Evolutionary conservation across 2,113 vertebrate genomes (phyloP).

Genomic region (Jaculus jaculus): DNA sequence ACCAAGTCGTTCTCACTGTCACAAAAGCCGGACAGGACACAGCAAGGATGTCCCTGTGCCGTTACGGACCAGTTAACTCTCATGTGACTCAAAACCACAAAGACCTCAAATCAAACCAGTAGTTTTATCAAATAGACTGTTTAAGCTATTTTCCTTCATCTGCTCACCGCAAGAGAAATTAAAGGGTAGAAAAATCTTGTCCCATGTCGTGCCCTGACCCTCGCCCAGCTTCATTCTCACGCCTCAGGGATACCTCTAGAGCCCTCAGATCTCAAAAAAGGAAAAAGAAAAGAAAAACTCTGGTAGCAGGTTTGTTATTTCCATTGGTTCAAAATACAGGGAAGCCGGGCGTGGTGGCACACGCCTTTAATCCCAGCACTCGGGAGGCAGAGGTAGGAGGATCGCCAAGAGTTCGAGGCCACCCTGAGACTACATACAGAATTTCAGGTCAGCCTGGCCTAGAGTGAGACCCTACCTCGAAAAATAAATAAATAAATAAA

Average conservation of each 20-base stretch:
- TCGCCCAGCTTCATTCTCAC: neutral
- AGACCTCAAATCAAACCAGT: constrained; percentile 29
- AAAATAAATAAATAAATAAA: too few relatives aligned
- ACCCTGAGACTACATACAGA: too few relatives aligned
- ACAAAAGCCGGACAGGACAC: neutral
- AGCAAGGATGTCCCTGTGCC: neutral
- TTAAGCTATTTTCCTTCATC: constrained; percentile 37
- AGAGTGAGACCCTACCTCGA: too few relatives aligned
- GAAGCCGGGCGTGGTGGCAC: neutral
- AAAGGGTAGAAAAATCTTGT: neutral
- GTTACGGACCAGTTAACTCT: neutral
- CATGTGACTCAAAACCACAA: neutral
- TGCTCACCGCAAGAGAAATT: neutral
- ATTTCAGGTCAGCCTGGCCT: too few relatives aligned
- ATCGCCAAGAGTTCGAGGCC: too few relatives aligned
- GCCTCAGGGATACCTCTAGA: neutral
- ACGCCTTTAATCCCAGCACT: too few relatives aligned
- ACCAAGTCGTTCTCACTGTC: neutral
- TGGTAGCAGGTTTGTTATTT: neutral
- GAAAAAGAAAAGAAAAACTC: too few relatives aligned
- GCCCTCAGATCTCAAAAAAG: neutral
- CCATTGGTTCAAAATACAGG: neutral
- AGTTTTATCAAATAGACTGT: constrained; percentile 16
- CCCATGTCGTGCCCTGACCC: accelerated
- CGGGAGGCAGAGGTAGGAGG: too few relatives aligned